Percentiles rank a stretch among this genome's conserved stretches.
phyloP scores from a whole-genome alignment of 1,140 invertebrate species.

The Eumeta japonica region DNA sequence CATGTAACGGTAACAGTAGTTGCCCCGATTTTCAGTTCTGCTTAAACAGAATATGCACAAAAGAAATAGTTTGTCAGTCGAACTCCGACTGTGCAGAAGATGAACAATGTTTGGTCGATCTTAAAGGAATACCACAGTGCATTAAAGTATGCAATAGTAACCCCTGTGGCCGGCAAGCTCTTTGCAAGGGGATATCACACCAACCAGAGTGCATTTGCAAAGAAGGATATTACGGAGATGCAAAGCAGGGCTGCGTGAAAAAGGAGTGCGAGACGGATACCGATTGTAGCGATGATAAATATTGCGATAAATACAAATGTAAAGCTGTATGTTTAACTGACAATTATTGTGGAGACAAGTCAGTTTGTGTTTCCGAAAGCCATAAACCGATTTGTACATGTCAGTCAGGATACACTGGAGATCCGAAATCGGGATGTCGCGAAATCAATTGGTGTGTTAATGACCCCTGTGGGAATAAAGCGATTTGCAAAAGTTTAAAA shows the following conservation, averaged over 20 bases:
- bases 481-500: slow-evolving; percentile 77
- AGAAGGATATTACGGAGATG: slow-evolving; percentile 75
- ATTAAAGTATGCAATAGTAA: slow-evolving; percentile 67
- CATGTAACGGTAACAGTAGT: slow-evolving; percentile 71
- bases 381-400: slow-evolving; percentile 77
- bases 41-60: slow-evolving; percentile 76
- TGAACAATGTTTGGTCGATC: slow-evolving; percentile 47
- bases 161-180: slow-evolving; percentile 79
- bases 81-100: slow-evolving; percentile 68
- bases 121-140: slow-evolving; percentile 74
- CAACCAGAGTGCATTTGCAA: slow-evolving; percentile 74
- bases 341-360: slow-evolving; percentile 80
- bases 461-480: slow-evolving; percentile 78
- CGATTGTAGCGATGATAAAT: slow-evolving; percentile 78
- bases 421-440: slow-evolving; percentile 68
- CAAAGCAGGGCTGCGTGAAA: slow-evolving; percentile 72
- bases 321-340: slow-evolving; percentile 78
- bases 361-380: slow-evolving; percentile 77
- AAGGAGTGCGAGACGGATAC: slow-evolving; percentile 71
- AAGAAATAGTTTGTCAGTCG: slow-evolving; percentile 71
- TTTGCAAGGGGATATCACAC: slow-evolving; percentile 71
- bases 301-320: slow-evolving; percentile 77
- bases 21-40: slow-evolving; percentile 83
- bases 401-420: slow-evolving; percentile 81
- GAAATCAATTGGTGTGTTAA: slow-evolving; percentile 77